Percentiles rank a stretch among this genome's conserved stretches.
Conservation (phyloP, 2,113 vertebrate genomes). For the Camarhynchus parvulus region DNA sequence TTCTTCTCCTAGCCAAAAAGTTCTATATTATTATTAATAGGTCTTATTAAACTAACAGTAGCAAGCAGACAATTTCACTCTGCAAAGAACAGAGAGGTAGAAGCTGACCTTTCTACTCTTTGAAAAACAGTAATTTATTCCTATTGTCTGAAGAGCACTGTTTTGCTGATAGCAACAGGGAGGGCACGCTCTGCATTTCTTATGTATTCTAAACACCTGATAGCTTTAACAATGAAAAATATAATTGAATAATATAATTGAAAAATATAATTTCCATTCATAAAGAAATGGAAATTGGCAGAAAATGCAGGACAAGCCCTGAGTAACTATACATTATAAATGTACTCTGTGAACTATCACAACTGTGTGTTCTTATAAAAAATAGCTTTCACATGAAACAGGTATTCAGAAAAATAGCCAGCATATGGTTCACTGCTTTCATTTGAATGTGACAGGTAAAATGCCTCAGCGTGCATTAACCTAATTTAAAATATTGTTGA, state of each 20-base stretch:
- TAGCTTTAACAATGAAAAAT: neutral
- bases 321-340: neutral
- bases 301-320: neutral
- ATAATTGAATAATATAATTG: neutral
- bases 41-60: constrained; percentile 18
- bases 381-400: neutral
- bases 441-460: neutral
- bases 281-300: neutral
- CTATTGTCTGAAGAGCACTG: neutral
- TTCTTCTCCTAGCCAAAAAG: neutral
- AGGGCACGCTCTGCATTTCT: neutral
- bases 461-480: neutral
- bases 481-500: constrained; percentile 2
- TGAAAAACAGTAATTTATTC: constrained; percentile 27
- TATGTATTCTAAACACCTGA: neutral
- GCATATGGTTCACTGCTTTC: neutral
- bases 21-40: constrained; percentile 42
- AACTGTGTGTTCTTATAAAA: neutral
- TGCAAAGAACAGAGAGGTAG: neutral
- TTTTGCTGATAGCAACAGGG: neutral
- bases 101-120: constrained; percentile 16
- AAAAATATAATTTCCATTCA: neutral
- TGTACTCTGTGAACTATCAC: neutral
- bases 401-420: neutral
- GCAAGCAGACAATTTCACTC: neutral